Evolutionary conservation across 2,888 invertebrate species (phyloP).

Genomic region (Nesidiocoris tenuis): DNA sequence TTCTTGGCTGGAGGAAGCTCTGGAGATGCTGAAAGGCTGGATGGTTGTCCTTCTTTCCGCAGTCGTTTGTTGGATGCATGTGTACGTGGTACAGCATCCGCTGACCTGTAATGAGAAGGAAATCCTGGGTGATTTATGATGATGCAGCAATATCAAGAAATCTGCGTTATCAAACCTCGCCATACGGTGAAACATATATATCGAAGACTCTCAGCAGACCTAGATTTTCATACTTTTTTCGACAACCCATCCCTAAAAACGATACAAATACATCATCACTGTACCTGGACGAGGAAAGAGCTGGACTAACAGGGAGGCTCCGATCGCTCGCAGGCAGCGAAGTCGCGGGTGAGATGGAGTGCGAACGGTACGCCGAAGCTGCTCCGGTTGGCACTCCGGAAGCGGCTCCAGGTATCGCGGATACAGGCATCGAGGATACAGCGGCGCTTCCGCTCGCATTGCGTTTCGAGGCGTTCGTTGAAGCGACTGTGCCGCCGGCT

Average conservation of each 20-base stretch:
- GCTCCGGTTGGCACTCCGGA: background rate
- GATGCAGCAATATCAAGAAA: too few species aligned
- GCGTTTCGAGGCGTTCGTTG: slow-evolving; percentile 17
- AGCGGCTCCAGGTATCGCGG: slow-evolving; percentile 11
- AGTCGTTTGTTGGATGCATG: slow-evolving; percentile 60
- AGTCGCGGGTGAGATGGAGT: slow-evolving; percentile 54
- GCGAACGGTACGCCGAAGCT: slow-evolving; percentile 20
- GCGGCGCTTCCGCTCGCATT: background rate
- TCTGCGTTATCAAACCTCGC: too few species aligned
- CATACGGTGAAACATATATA: too few species aligned
- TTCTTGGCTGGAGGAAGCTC: slow-evolving; percentile 45
- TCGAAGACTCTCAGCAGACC: too few species aligned
- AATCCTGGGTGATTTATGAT: too few species aligned
- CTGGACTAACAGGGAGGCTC: slow-evolving; percentile 47
- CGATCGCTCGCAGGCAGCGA: slow-evolving; percentile 54
- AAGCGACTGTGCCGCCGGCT: slow-evolving; percentile 12
- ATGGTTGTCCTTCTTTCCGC: slow-evolving; percentile 55
- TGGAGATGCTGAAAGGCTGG: slow-evolving; percentile 48
- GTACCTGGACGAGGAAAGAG: slow-evolving; percentile 43
- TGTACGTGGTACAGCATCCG: slow-evolving; percentile 56
- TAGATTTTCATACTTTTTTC: too few species aligned
- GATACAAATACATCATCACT: slow-evolving; percentile 35
- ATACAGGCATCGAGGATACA: background rate
- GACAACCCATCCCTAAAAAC: too few species aligned
- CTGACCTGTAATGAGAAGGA: slow-evolving; percentile 36